Percentiles rank a stretch among this genome's conserved stretches.
These are phyloP conservation scores for Diachasmimorpha longicaudata DNA, from an alignment of 1,140 invertebrate species.

Conservation along the genomic window DNA sequence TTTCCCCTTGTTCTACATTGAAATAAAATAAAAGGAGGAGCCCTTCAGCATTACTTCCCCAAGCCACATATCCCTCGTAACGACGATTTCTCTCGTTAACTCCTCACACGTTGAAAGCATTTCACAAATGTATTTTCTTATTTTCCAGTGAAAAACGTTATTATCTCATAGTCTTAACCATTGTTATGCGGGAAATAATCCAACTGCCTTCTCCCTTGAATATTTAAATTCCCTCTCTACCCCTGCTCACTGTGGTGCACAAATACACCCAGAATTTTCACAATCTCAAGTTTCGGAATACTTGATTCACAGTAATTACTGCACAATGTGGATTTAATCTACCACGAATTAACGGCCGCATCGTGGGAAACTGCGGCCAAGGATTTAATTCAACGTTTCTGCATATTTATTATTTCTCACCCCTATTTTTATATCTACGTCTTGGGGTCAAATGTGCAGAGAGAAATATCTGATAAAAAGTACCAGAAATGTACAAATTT, in stretches of 20 bases:
- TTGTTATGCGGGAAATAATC: neutral
- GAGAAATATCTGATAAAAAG: too few relatives aligned
- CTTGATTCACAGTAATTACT: slow-evolving; percentile 4
- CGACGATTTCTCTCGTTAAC: neutral
- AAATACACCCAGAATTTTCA: neutral
- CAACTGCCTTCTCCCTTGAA: neutral
- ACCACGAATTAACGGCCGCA: neutral
- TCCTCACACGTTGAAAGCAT: neutral
- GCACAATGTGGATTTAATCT: neutral
- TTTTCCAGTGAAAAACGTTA: too few relatives aligned
- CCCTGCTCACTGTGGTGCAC: neutral
- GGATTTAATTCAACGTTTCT: neutral
- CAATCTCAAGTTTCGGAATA: slow-evolving; percentile 13
- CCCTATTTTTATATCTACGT: neutral
- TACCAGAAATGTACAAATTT: too few relatives aligned
- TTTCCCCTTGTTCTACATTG: neutral
- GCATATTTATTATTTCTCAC: neutral
- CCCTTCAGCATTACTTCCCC: neutral
- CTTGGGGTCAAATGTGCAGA: too few relatives aligned
- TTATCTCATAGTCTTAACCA: neutral
- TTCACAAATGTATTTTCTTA: neutral
- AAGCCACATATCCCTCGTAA: neutral
- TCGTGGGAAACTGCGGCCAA: neutral
- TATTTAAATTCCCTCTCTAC: neutral
- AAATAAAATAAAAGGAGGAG: neutral